Conservation (phyloP, 2,888 invertebrate species). For the Dendrolimus pini region DNA sequence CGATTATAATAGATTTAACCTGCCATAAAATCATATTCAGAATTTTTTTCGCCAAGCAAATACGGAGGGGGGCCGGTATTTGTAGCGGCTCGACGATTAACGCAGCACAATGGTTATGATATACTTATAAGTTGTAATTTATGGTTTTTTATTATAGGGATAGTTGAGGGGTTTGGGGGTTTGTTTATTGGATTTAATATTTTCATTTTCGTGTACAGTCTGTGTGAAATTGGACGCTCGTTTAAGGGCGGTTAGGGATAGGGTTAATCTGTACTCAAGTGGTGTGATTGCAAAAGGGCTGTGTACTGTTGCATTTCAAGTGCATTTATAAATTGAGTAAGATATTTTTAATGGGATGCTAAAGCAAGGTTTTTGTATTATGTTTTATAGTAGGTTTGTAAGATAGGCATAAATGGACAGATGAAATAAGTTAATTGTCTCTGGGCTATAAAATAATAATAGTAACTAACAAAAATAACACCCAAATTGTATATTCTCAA, state of each 20-base stretch:
- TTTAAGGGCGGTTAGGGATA: slow-evolving; percentile 53
- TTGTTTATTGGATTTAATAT: slow-evolving; percentile 74
- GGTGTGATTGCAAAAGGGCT: slow-evolving; percentile 31
- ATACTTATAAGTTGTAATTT: slow-evolving; percentile 71
- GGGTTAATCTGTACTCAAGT: slow-evolving; percentile 55
- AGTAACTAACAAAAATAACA: too few relatives aligned
- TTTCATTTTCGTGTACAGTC: slow-evolving; percentile 66
- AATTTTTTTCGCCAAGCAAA: slow-evolving; percentile 55
- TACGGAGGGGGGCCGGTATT: slow-evolving; percentile 52
- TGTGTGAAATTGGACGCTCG: slow-evolving; percentile 73
- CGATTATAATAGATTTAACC: slow-evolving; percentile 71
- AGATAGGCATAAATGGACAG: too few relatives aligned
- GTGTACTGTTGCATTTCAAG: too few relatives aligned
- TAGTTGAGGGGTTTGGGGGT: slow-evolving; percentile 62
- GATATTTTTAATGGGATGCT: too few relatives aligned
- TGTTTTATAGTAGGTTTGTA: too few relatives aligned
- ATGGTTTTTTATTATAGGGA: slow-evolving; percentile 55
- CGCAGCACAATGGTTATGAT: slow-evolving; percentile 56
- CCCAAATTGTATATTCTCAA: too few relatives aligned
- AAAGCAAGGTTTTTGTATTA: too few relatives aligned
- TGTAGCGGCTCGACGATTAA: slow-evolving; percentile 60
- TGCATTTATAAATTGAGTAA: too few relatives aligned
- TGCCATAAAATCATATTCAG: slow-evolving; percentile 72
- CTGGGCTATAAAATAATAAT: too few relatives aligned
- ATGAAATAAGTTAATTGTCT: too few relatives aligned